These are phyloP conservation scores for Empidonax alnorum DNA, from an alignment of 2,113 vertebrate species.

Conservation along the genomic window DNA sequence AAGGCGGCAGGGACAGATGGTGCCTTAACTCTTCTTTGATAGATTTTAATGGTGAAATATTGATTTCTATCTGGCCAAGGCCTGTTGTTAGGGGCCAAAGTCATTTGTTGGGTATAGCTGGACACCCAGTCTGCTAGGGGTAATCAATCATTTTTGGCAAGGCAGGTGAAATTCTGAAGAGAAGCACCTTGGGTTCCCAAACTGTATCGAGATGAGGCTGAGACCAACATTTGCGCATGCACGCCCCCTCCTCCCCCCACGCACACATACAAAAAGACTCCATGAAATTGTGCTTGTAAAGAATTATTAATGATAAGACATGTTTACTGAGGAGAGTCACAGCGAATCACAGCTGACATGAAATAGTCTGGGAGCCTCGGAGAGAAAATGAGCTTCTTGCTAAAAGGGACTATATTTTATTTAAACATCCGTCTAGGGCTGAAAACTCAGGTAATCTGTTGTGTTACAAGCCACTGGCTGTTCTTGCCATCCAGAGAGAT, in stretches of 20 bases:
- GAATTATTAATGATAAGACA: conserved; percentile 93
- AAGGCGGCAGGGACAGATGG: conserved; percentile 96
- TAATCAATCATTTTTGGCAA: conserved; percentile 97
- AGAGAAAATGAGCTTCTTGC: conserved; percentile 89
- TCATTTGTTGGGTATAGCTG: conserved; percentile 98
- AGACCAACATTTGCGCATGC: conserved; percentile 49
- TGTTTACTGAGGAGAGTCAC: conserved; percentile 89
- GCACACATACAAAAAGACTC: conserved; percentile 42
- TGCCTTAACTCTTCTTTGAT: conserved; percentile 97
- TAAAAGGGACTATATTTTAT: conserved; percentile 95
- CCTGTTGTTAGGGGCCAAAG: conserved; percentile 95
- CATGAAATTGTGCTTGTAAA: conserved; percentile 77
- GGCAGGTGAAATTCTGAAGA: conserved; percentile 81
- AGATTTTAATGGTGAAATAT: conserved; percentile 99
- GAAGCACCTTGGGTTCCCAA: conserved; percentile 84
- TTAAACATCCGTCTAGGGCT: conserved; percentile 88
- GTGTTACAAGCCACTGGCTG: conserved; percentile 95
- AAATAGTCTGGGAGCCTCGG: conserved; percentile 82
- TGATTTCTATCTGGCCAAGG: conserved; percentile 99
- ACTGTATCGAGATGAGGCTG: conserved; percentile 72
- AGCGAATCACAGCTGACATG: conserved; percentile 88
- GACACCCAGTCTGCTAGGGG: conserved; percentile 85
- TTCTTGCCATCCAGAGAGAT: conserved; percentile 89
- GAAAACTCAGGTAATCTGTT: conserved; percentile 93
- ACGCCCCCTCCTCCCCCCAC: conserved; percentile 25